These are phyloP conservation scores for Sebastes nivosus DNA, from an alignment of 2,797 vertebrate species.

Conservation along the genomic window DNA sequence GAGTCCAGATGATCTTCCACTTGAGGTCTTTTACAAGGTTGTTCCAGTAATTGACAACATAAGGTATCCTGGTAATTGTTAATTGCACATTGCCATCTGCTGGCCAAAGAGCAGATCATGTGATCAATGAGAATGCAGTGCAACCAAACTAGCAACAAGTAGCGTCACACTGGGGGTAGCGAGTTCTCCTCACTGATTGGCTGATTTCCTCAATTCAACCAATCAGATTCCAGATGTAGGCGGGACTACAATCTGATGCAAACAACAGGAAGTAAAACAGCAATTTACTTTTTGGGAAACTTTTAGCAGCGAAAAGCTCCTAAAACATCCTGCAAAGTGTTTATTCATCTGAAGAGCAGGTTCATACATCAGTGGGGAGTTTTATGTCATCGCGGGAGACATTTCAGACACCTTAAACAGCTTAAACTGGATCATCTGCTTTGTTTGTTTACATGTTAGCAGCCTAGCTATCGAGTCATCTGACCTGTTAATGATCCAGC, in stretches of 20 bases:
- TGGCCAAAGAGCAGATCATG: conserved; percentile 46
- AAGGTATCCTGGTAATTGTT: conserved; percentile 24
- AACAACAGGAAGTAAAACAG: conserved; percentile 46
- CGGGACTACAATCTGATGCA: neutral
- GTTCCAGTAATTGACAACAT: too few relatives aligned
- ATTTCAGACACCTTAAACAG: fast-evolving
- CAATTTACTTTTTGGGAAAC: conserved; percentile 45
- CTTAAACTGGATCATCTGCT: neutral
- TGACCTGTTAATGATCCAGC: conserved; percentile 35
- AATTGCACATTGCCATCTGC: conserved; percentile 78
- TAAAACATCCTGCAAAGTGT: neutral
- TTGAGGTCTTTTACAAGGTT: too few relatives aligned
- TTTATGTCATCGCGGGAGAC: neutral
- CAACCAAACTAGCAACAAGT: conserved; percentile 28
- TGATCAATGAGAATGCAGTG: neutral
- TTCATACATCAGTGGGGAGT: fast-evolving
- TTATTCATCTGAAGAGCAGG: fast-evolving
- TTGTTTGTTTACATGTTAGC: conserved; percentile 76
- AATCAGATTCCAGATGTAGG: conserved; percentile 44
- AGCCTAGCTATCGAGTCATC: conserved; percentile 42
- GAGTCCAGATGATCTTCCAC: too few relatives aligned
- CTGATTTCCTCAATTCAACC: neutral
- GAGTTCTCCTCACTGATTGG: conserved; percentile 24
- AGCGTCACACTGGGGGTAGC: fast-evolving
- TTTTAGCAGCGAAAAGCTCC: conserved; percentile 25